A percentile compares a stretch with the other conserved stretches of the same genome.
These are phyloP conservation scores for Campylorhamphus procurvoides DNA, from an alignment of 2,113 vertebrate genomes.

Conservation along the genomic window DNA sequence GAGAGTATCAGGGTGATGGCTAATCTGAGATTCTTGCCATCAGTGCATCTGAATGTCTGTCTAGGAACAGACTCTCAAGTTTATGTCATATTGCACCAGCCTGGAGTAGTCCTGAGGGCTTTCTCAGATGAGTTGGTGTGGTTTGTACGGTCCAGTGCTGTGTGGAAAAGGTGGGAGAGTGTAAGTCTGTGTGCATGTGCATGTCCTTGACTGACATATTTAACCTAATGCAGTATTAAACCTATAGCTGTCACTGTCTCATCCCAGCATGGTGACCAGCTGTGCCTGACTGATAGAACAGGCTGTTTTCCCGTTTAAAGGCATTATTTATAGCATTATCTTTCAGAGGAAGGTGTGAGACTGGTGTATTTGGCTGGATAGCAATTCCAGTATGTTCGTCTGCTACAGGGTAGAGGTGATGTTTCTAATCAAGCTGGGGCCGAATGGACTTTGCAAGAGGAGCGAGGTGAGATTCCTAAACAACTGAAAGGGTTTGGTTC, in stretches of 20 bases:
- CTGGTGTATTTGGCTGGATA: background rate
- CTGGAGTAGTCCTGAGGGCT: background rate
- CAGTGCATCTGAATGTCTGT: background rate
- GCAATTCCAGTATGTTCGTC: background rate
- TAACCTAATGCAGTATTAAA: background rate
- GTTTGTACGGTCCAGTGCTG: background rate
- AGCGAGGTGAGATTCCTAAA: background rate
- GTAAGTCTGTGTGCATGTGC: background rate
- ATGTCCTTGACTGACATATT: background rate
- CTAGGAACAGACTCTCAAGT: background rate
- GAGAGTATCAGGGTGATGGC: background rate
- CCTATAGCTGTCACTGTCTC: background rate
- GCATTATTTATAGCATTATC: background rate
- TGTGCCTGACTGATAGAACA: background rate
- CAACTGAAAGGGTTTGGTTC: constrained; percentile 15
- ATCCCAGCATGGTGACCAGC: background rate
- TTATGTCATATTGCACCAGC: background rate
- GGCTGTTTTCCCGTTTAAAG: background rate
- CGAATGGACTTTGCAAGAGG: background rate
- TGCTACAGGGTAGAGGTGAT: background rate
- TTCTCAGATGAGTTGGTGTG: background rate
- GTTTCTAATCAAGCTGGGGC: background rate
- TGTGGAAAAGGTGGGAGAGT: background rate
- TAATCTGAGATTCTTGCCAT: background rate
- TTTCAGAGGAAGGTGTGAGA: background rate